Conservation (phyloP, 1,140 invertebrate genomes). For the Rhyacophila brunnea region DNA sequence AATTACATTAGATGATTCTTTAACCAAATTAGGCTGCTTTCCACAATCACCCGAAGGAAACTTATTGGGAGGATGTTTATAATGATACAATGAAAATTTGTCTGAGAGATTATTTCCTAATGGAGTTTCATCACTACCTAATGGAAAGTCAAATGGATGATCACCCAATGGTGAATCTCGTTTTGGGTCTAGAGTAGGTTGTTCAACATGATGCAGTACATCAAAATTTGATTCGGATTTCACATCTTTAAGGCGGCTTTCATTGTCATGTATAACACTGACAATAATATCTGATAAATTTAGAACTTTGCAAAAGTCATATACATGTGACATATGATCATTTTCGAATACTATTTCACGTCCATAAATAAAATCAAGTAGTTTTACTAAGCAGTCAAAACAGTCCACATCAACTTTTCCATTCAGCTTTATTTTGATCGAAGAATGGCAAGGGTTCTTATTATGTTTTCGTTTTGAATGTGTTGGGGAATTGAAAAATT, state of each 20-base stretch:
- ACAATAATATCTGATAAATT: conserved; percentile 23
- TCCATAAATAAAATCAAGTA: conserved; percentile 31
- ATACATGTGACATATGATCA: conserved; percentile 14
- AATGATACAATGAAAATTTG: too few relatives aligned
- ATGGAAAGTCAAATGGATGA: too few relatives aligned
- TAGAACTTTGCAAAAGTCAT: conserved; percentile 22
- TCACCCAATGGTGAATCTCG: too few relatives aligned
- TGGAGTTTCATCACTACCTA: too few relatives aligned
- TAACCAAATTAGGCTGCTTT: too few relatives aligned
- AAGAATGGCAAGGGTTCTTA: conserved; percentile 17
- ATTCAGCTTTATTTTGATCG: conserved; percentile 24
- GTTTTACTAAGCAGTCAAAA: conserved; percentile 22
- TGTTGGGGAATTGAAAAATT: conserved; percentile 24
- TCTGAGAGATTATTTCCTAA: too few relatives aligned
- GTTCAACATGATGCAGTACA: neutral
- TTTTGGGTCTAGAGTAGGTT: too few relatives aligned
- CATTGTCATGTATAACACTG: neutral
- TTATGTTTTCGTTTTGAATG: conserved; percentile 17
- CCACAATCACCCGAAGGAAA: too few relatives aligned
- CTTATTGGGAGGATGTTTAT: too few relatives aligned
- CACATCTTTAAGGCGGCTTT: too few relatives aligned
- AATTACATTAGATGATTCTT: too few relatives aligned
- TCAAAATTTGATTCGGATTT: too few relatives aligned
- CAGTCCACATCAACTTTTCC: conserved; percentile 24
- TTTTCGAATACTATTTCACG: conserved; percentile 16